These are phyloP conservation scores for Tetraneura akinire DNA, from an alignment of 1,140 invertebrate species.

Conservation along the genomic window DNA sequence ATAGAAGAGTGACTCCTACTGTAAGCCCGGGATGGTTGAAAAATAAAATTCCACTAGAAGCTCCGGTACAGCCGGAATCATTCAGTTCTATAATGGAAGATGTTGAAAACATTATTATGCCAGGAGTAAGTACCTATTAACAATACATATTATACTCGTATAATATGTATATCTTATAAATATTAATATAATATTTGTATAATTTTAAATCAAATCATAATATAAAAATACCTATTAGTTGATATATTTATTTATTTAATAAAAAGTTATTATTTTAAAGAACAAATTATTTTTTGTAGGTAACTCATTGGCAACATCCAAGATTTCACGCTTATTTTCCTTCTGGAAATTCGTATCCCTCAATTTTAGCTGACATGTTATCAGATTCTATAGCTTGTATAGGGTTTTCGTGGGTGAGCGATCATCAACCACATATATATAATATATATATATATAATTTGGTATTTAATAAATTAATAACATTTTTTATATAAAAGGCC, in stretches of 20 bases:
- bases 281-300: conserved; percentile 64
- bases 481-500: conserved; percentile 65
- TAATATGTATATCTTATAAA: not conserved
- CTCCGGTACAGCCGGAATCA: conserved; percentile 83
- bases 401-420: conserved; percentile 94
- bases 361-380: conserved; percentile 97
- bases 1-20: conserved; percentile 82
- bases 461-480: not conserved
- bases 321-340: conserved; percentile 99
- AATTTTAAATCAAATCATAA: too few species aligned
- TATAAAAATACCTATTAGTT: too few species aligned
- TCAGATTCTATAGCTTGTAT: conserved; percentile 94
- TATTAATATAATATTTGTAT: too few species aligned
- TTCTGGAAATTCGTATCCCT: conserved; percentile 95
- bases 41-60: conserved; percentile 75
- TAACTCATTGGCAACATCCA: conserved; percentile 99
- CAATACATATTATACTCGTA: not conserved
- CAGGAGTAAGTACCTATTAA: conserved; percentile 70
- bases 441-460: not conserved
- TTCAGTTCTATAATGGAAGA: conserved; percentile 94
- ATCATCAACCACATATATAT: not conserved
- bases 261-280: conserved; percentile 3
- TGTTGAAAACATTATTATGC: conserved; percentile 96
- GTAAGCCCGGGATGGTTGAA: conserved; percentile 92
- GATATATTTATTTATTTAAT: too few species aligned